Conservation (phyloP, 1,140 invertebrate species). For the Hyposmocoma kahamanoa region DNA sequence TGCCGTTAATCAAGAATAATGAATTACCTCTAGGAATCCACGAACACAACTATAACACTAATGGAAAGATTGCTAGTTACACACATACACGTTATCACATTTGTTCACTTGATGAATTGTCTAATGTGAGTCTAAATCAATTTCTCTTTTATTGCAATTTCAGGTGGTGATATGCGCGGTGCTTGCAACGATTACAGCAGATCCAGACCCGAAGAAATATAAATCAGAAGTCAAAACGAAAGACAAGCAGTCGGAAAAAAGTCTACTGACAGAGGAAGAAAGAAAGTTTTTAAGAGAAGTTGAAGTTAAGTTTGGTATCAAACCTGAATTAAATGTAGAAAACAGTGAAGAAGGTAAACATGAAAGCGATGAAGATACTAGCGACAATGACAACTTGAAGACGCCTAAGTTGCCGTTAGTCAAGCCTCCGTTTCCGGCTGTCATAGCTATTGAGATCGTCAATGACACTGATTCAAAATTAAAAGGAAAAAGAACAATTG, state of each 20-base stretch:
- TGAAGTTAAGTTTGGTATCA: slow-evolving; percentile 67
- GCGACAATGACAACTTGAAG: slow-evolving; percentile 3
- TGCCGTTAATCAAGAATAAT: too few relatives aligned
- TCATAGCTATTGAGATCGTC: slow-evolving; percentile 76
- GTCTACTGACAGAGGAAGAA: slow-evolving; percentile 56
- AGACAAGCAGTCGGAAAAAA: slow-evolving; percentile 34
- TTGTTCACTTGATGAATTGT: too few relatives aligned
- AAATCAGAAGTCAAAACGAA: slow-evolving; percentile 41
- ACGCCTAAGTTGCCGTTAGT: slow-evolving; percentile 7
- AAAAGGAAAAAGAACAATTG: slow-evolving; percentile 75
- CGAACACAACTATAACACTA: too few relatives aligned
- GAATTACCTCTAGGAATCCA: too few relatives aligned
- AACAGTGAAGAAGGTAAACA: slow-evolving; percentile 21
- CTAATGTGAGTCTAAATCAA: background rate
- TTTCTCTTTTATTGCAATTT: slow-evolving; percentile 21
- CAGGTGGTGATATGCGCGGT: slow-evolving; percentile 44
- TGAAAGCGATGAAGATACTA: slow-evolving; percentile 18
- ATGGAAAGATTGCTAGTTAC: too few relatives aligned
- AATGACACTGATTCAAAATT: slow-evolving; percentile 67
- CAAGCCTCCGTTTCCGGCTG: slow-evolving; percentile 62
- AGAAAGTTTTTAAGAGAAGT: slow-evolving; percentile 65
- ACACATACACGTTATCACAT: too few relatives aligned
- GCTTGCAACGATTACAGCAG: slow-evolving; percentile 23
- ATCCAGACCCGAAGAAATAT: slow-evolving; percentile 60
- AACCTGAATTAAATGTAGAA: slow-evolving; percentile 40